Base-by-base conservation (phyloP, 2,888 invertebrate species). In the Leptinotarsa tumamoca region DNA sequence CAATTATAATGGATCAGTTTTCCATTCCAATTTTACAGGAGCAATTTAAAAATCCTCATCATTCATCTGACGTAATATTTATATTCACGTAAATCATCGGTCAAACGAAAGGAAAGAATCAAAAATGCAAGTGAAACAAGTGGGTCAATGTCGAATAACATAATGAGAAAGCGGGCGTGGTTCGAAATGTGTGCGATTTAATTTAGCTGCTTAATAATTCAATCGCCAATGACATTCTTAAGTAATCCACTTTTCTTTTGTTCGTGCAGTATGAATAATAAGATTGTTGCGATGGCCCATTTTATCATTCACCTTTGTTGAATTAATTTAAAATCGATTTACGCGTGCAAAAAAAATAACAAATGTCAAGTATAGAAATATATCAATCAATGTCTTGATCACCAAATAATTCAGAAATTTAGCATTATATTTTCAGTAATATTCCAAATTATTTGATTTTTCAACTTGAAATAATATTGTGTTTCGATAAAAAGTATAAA, bases 121-220 rank as follows among this genome's bases (percentile, higher is more conserved):
- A 23, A 58, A 70, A 72, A 78, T 72, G 72, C 67, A 71, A 67
- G 67, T 50, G 43, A 33, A 21, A 69, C 50, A 79, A 77, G 78
- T 79, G 68, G 76, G 79, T 79, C 79, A 79, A 79, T 79, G 79
- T 79, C 79, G 76, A 68, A 77, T 79, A 78, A 77, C 75, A 77
- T 78, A 80, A 74, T 72, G 71, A 80, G 80, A 79, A 80, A 79
- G 76, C 79, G 75, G 78, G 79, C 79, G 80, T 76, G 78, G 79
- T 75, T 61, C 50, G 63, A 61, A 76, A 77, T 74, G 33, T 51
- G 50, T 18, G 5, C 72, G 69, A 69, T 69, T 54, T 50, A 58
- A 69, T 43, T 18, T 33, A 52, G 43, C 51, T 69, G 56, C 68
- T 74, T 27, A 67, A 74, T 69, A 71, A 71, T 74, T 74, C 71